These are phyloP conservation scores for Scolanthus callimorphus DNA, from an alignment of 92 coral and sea anemone genomes.

Conservation along the genomic window DNA sequence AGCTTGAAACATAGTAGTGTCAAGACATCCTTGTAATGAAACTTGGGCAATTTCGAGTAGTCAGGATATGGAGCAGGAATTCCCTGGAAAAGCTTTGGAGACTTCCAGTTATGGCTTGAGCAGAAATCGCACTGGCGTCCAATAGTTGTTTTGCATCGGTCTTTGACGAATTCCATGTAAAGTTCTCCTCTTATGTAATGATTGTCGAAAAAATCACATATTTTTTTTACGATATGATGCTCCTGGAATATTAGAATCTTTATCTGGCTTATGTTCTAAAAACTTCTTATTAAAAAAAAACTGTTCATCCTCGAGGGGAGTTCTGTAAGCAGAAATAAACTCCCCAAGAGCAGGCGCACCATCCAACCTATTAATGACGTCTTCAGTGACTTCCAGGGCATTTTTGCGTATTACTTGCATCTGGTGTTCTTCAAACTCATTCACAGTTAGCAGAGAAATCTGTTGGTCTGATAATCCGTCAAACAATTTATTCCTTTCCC, in stretches of 20 bases:
- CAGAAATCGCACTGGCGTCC: constrained; percentile 28
- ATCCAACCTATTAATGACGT: constrained; percentile 11
- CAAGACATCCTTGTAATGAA: constrained; percentile 23
- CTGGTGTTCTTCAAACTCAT: constrained; percentile 18
- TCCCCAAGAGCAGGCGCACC: constrained; percentile 30
- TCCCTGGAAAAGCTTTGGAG: constrained; percentile 11
- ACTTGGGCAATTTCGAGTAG: constrained; percentile 18
- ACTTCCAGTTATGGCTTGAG: constrained; percentile 15
- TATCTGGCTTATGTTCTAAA: constrained; percentile 1
- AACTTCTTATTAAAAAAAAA: constrained; percentile 12
- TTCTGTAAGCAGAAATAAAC: constrained; percentile 3
- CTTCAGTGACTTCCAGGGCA: constrained; percentile 22
- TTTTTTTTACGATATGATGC: constrained; percentile 29
- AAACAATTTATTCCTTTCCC: constrained; percentile 17
- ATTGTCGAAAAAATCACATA: constrained; percentile 26
- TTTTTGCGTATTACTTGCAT: constrained; percentile 8
- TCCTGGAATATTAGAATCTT: constrained; percentile 22
- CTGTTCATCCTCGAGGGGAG: constrained; percentile 23
- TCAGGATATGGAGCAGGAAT: constrained; percentile 37
- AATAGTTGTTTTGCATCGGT: constrained; percentile 20
- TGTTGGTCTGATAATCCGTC: constrained; percentile 18
- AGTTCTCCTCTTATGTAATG: constrained; percentile 34
- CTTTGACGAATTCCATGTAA: constrained; percentile 37
- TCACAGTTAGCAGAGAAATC: constrained; percentile 12
- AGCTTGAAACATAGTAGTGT: constrained; percentile 1